phyloP scores from a whole-genome alignment of 2,888 invertebrate genomes.

The Eustalomyia histrio region DNA sequence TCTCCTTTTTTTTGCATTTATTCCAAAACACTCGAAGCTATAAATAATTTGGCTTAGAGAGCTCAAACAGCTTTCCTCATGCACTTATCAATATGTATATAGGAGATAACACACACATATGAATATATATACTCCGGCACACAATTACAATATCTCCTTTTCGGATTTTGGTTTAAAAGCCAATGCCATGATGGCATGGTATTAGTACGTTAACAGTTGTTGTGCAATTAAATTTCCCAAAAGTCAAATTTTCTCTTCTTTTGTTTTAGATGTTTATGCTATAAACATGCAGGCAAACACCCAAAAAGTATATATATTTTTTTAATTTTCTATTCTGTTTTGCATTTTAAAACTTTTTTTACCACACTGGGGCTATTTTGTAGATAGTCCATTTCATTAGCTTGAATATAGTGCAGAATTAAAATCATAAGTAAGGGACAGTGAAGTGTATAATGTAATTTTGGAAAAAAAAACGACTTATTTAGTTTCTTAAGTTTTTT shows the following conservation, averaged over 20 bases:
- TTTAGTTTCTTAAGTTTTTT: no score
- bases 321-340: neutral
- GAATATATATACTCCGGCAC: neutral
- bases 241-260: constrained; percentile 10
- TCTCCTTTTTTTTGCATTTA: neutral
- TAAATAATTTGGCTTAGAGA: constrained; percentile 23
- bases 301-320: neutral
- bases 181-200: constrained; percentile 7
- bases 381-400: neutral
- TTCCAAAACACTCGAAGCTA: constrained; percentile 22
- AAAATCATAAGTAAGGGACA: neutral
- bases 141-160: neutral
- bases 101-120: neutral
- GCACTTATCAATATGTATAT: neutral
- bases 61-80: constrained; percentile 12
- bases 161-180: constrained; percentile 15
- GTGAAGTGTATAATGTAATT: neutral
- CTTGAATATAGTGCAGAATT: neutral
- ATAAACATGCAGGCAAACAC: neutral
- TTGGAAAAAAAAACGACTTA: no score
- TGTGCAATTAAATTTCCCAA: constrained; percentile 31
- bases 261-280: neutral
- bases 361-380: neutral
- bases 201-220: constrained; percentile 11
- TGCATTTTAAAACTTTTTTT: neutral